A percentile compares a stretch with the other conserved stretches of the same genome.
These are phyloP conservation scores for Drosophila pandora DNA, from an alignment of 1,140 invertebrate species.

Conservation along the genomic window DNA sequence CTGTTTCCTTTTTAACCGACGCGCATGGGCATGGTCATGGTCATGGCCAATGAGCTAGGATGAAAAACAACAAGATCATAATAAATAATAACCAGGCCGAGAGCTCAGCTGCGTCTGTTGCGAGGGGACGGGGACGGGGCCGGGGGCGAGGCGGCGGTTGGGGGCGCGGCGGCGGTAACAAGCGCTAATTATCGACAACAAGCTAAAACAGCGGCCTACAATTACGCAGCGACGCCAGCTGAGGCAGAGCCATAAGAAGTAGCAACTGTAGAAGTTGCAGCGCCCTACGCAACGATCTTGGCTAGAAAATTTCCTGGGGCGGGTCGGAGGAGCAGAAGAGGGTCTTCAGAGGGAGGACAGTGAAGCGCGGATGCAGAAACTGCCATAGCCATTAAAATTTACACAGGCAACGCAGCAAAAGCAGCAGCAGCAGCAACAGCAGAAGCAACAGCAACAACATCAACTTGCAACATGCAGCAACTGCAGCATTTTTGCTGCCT, in stretches of 20 bases:
- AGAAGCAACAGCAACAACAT: slow-evolving; percentile 22
- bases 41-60: slow-evolving; percentile 78
- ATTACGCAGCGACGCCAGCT: slow-evolving; percentile 72
- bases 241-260: slow-evolving; percentile 23
- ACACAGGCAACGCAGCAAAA: slow-evolving; percentile 70
- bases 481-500: slow-evolving; percentile 42
- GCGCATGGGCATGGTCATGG: slow-evolving; percentile 57
- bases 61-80: slow-evolving; percentile 81
- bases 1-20: slow-evolving; percentile 63
- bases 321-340: slow-evolving; percentile 7
- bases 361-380: slow-evolving; percentile 66
- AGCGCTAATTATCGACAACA: slow-evolving; percentile 81
- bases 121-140: background rate
- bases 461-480: slow-evolving; percentile 31
- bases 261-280: background rate
- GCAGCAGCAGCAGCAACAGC: slow-evolving; percentile 25
- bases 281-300: slow-evolving; percentile 53
- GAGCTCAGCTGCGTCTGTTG: slow-evolving; percentile 30
- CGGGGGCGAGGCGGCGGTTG: slow-evolving; percentile 2
- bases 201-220: slow-evolving; percentile 80
- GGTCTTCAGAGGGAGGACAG: slow-evolving; percentile 20
- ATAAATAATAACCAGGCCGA: slow-evolving; percentile 75
- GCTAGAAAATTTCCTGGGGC: slow-evolving; percentile 32
- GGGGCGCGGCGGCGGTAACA: slow-evolving; percentile 67
- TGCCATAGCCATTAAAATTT: slow-evolving; percentile 76